Evolutionary conservation across 2,113 vertebrate genomes (phyloP).

Genomic region (Myrmecobius fasciatus): DNA sequence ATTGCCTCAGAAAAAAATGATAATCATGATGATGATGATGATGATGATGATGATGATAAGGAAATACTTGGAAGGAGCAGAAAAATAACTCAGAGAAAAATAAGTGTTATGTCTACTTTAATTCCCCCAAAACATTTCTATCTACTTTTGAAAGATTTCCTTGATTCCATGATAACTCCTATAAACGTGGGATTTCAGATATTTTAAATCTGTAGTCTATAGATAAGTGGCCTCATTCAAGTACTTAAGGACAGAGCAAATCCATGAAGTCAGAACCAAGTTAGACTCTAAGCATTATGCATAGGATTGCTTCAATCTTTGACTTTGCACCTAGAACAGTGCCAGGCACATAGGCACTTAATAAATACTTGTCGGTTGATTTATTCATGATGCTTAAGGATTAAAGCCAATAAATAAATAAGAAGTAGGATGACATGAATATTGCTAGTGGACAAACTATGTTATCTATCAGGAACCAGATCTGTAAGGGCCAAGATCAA

Average conservation of each 20-base stretch:
- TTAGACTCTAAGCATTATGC: neutral
- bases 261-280: neutral
- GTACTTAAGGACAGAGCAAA: neutral
- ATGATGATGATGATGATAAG: neutral
- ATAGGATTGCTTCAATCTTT: neutral
- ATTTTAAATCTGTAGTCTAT: neutral
- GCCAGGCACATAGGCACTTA: neutral
- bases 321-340: neutral
- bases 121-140: neutral
- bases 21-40: too few species aligned
- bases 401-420: neutral
- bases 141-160: neutral
- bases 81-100: neutral
- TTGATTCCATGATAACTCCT: neutral
- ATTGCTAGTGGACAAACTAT: neutral
- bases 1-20: too few species aligned
- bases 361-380: neutral
- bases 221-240: neutral
- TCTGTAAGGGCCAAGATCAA: neutral
- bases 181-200: neutral
- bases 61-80: neutral
- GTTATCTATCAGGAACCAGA: neutral
- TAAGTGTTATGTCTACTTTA: neutral
- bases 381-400: neutral
- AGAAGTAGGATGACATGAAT: neutral